These are phyloP conservation scores for Morelia viridis DNA, from an alignment of 2,797 vertebrate species.

Conservation along the genomic window DNA sequence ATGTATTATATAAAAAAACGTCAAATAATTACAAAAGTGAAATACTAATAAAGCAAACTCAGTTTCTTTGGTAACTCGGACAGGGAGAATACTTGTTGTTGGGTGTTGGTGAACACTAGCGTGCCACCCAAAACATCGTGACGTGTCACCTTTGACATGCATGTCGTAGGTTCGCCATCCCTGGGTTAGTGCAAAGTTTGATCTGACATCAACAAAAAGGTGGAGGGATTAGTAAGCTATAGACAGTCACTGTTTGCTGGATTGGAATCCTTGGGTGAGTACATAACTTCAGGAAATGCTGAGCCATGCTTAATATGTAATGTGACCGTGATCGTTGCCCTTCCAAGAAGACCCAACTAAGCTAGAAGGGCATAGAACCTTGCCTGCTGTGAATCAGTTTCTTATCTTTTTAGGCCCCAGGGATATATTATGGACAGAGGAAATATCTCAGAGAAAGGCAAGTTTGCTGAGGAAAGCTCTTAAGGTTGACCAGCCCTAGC, in stretches of 20 bases:
- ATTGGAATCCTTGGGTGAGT: neutral
- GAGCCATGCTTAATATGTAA: neutral
- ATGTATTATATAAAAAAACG: no score
- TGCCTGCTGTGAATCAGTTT: neutral
- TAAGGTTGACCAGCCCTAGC: neutral
- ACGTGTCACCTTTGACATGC: no score
- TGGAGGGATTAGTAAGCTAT: neutral
- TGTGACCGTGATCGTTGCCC: neutral
- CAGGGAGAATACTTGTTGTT: no score
- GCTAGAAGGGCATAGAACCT: neutral
- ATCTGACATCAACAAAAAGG: neutral
- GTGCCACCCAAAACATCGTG: no score
- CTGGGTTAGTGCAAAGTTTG: neutral
- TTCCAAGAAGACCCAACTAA: neutral
- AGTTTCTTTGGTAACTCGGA: no score
- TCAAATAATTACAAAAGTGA: no score
- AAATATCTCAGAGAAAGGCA: neutral
- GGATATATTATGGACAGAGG: neutral
- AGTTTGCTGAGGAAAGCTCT: neutral
- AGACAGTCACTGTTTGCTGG: neutral
- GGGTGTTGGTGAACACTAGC: no score
- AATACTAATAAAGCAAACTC: no score
- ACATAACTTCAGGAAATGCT: neutral
- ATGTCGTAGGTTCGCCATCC: no score
- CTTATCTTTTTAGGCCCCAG: neutral